Conservation (phyloP, 2,113 vertebrate genomes). For the Phrynocephalus versicolor region DNA sequence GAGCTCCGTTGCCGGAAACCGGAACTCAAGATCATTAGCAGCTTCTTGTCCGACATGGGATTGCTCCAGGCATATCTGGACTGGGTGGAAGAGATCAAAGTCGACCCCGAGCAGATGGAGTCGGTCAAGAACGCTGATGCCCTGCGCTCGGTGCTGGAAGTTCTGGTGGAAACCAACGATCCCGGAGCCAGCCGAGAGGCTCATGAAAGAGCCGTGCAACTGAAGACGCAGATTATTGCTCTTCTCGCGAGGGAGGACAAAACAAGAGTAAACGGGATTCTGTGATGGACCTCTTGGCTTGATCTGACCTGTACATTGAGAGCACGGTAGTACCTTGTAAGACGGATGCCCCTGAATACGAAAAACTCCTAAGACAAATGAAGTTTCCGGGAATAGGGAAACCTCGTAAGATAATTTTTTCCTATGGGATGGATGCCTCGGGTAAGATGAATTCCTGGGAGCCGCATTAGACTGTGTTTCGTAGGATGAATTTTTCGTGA, state of each 20-base stretch:
- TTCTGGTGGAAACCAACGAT: constrained; percentile 45
- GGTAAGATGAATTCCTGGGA: no score
- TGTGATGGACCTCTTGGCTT: not conserved
- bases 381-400: no score
- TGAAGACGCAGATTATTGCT: constrained; percentile 52
- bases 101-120: constrained; percentile 71
- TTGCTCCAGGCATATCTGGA: constrained; percentile 73
- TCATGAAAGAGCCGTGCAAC: constrained; percentile 54
- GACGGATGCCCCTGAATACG: no score
- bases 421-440: no score
- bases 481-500: no score
- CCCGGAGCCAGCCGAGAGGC: constrained; percentile 32
- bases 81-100: constrained; percentile 73
- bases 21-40: constrained; percentile 62
- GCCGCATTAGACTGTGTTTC: no score
- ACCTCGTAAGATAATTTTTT: no score
- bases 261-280: not conserved
- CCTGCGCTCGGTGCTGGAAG: constrained; percentile 63
- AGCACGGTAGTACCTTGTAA: no score
- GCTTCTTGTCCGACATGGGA: constrained; percentile 67
- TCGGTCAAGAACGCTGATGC: constrained; percentile 69
- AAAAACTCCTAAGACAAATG: no score
- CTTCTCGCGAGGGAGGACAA: not conserved
- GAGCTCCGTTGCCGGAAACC: constrained; percentile 52
- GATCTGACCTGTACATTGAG: not conserved